Evolutionary conservation across 1,140 invertebrate genomes (phyloP).

Genomic region (Uloborus diversus): DNA sequence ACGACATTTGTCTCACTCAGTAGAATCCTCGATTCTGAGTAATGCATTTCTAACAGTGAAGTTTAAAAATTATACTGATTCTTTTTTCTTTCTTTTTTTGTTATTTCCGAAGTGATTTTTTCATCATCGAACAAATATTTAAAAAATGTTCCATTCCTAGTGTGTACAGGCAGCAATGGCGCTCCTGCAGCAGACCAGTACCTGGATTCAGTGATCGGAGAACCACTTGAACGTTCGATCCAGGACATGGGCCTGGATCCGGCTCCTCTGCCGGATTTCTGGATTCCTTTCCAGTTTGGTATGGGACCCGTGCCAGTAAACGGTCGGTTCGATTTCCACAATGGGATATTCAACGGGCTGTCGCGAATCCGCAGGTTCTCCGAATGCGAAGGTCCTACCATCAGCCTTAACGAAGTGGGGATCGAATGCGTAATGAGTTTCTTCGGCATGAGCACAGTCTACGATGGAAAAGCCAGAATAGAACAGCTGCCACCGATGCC

Average conservation of each 20-base stretch:
- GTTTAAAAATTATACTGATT: neutral
- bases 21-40: neutral
- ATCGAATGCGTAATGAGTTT: constrained; percentile 27
- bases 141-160: neutral
- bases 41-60: neutral
- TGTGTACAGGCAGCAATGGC: neutral
- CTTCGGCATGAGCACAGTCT: constrained; percentile 24
- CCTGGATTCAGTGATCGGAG: constrained; percentile 3
- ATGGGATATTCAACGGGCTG: constrained; percentile 29
- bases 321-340: neutral
- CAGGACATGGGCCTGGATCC: constrained; percentile 9
- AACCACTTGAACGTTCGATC: constrained; percentile 6
- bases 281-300: constrained; percentile 12
- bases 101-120: neutral
- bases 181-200: constrained; percentile 10
- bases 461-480: constrained; percentile 14
- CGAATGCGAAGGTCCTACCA: constrained; percentile 2
- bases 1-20: neutral
- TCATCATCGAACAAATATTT: neutral
- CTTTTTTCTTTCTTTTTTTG: too few species aligned
- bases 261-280: constrained; percentile 22
- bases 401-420: neutral
- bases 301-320: constrained; percentile 6
- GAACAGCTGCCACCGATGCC: constrained; percentile 16
- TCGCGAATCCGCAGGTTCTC: neutral